phyloP scores from a whole-genome alignment of 2,113 vertebrate species.

The Silurus meridionalis region DNA sequence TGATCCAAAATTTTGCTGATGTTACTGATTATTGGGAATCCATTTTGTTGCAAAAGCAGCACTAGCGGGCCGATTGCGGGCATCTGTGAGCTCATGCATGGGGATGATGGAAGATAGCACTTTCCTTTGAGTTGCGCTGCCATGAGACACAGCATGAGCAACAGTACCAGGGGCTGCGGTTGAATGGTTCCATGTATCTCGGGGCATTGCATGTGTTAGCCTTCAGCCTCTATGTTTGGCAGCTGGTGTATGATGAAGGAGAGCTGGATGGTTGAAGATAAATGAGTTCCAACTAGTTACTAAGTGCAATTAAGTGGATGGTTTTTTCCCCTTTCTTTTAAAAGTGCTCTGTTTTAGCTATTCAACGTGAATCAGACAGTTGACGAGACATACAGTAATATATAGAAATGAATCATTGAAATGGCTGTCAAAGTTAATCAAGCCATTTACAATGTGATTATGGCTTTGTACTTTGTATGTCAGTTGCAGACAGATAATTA shows the following conservation, averaged over 20 bases:
- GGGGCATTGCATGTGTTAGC: background rate
- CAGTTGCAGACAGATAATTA: conserved; percentile 3
- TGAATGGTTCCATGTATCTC: background rate
- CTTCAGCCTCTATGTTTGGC: background rate
- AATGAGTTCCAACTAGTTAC: background rate
- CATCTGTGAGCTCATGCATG: background rate
- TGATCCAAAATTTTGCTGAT: background rate
- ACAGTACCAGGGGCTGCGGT: background rate
- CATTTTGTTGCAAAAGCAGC: background rate
- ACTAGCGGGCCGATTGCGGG: background rate
- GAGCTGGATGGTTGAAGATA: background rate
- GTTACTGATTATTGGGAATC: background rate
- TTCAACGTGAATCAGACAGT: background rate
- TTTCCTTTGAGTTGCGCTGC: background rate
- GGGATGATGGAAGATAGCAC: background rate
- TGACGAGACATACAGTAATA: background rate
- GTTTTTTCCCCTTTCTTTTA: too few species aligned
- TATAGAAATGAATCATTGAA: background rate
- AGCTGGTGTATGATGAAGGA: background rate
- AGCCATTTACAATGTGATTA: background rate
- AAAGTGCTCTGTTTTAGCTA: background rate
- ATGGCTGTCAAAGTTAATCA: conserved; percentile 2
- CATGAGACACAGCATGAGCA: conserved; percentile 1
- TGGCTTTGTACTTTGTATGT: background rate
- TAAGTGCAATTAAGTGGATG: background rate